Base-by-base conservation (phyloP, 37 sponge, comb jelly and placozoan species). In the Mnemiopsis leidyi region DNA sequence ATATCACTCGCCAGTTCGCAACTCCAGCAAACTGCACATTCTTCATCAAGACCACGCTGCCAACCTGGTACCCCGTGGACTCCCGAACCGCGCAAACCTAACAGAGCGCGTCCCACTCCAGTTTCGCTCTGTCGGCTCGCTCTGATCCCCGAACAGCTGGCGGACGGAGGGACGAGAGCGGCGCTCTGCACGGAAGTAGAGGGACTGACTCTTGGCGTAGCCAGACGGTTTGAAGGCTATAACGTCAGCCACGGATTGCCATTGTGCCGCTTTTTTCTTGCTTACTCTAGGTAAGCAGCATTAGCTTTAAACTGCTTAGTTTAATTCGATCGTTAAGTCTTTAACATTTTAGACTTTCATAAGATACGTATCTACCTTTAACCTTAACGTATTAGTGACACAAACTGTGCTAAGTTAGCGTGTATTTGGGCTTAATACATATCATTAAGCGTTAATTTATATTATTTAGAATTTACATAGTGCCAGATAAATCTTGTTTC, bases 241-340 rank as follows among this genome's bases (percentile, higher is more conserved):
- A 36, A 32, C 32, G 18, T 77, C 36, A 13, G 35, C 32, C 1
- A 77, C 79, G 21, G 79, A 77, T 32, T 77, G 26, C 79, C 79
- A 77, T 9, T 31, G 79, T 13, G 79, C 79, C 30, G 79, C 79
- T 34, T 34, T 31, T 3, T 1, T 13, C 33, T 13, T 34, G 36
- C 79, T 77, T 33, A 77, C 32, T 77, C 79, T 77, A 34, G 79
- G 21, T 26, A n/a, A n/a, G n/a, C n/a, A n/a, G n/a, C n/a, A n/a
- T n/a, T n/a, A n/a, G n/a, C n/a, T n/a, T n/a, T n/a, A n/a, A n/a
- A n/a, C n/a, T n/a, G n/a, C n/a, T n/a, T n/a, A n/a, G n/a, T n/a
- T n/a, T n/a, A n/a, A n/a, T n/a, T n/a, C n/a, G n/a, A n/a, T n/a
- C n/a, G n/a, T n/a, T n/a, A n/a, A n/a, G n/a, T n/a, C n/a, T n/a